Percentiles rank a stretch among this genome's conserved stretches.
These are phyloP conservation scores for Syngnathus floridae DNA, from an alignment of 2,113 vertebrate genomes.

Conservation along the genomic window DNA sequence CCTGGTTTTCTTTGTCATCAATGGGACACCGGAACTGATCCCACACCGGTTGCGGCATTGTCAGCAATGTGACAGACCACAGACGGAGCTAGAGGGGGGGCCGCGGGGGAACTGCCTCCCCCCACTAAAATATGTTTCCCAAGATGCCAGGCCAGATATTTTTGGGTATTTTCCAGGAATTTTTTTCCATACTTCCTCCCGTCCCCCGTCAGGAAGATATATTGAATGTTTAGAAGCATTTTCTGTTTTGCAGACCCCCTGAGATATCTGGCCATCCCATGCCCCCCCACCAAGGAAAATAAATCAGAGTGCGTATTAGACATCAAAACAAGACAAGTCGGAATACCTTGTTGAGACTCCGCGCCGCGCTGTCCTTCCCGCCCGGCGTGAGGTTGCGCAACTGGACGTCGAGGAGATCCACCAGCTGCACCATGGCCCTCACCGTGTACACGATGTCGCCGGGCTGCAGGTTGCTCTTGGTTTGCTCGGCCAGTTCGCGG, in stretches of 20 bases:
- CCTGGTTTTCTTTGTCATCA: background rate
- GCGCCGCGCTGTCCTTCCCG: slow-evolving; percentile 92
- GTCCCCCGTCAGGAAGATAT: too few relatives aligned
- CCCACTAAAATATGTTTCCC: too few relatives aligned
- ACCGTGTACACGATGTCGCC: slow-evolving; percentile 91
- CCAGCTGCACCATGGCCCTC: slow-evolving; percentile 89
- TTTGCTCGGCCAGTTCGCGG: slow-evolving; percentile 90
- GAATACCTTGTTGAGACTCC: slow-evolving; percentile 94
- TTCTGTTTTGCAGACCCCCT: too few relatives aligned
- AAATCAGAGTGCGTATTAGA: too few relatives aligned
- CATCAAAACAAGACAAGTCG: too few relatives aligned
- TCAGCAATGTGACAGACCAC: background rate
- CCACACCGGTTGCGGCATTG: background rate
- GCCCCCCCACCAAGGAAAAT: too few relatives aligned
- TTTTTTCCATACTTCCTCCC: too few relatives aligned
- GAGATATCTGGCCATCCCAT: too few relatives aligned
- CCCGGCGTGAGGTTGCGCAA: slow-evolving; percentile 92
- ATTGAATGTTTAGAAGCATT: too few relatives aligned
- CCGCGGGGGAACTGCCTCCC: too few relatives aligned
- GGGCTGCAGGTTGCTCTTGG: slow-evolving; percentile 82
- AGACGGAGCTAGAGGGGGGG: background rate
- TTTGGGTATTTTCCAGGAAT: too few relatives aligned
- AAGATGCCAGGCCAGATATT: too few relatives aligned
- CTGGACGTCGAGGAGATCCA: slow-evolving; percentile 90
- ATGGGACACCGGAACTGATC: background rate